phyloP scores from a whole-genome alignment of 2,888 invertebrate species.

The Chloromyia formosa region DNA sequence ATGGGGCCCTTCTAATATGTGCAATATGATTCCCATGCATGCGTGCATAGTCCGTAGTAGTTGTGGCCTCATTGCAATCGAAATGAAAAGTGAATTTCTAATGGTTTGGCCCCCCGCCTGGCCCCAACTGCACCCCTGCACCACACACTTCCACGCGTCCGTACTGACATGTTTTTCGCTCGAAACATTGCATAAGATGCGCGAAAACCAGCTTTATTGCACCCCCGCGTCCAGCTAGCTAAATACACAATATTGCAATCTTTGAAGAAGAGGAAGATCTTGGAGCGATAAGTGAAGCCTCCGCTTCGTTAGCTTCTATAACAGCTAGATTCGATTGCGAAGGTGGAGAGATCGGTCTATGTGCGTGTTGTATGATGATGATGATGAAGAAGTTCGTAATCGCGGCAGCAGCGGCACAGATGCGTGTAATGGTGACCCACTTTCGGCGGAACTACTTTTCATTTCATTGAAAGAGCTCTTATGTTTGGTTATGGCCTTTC shows the following conservation, averaged over 20 bases:
- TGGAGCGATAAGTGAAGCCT: conserved; percentile 28
- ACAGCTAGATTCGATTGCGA: conserved; percentile 3
- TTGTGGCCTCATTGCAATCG: conserved; percentile 34
- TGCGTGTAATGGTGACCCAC: conserved; percentile 40
- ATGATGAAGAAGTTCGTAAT: conserved; percentile 29
- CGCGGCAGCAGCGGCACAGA: conserved; percentile 10
- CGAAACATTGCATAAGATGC: conserved; percentile 5
- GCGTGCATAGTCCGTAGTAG: not conserved
- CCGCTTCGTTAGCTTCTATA: not conserved
- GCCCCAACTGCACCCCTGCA: not conserved
- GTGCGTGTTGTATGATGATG: conserved; percentile 15
- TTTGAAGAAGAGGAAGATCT: conserved; percentile 25
- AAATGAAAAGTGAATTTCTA: conserved; percentile 42
- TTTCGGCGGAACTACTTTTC: conserved; percentile 29
- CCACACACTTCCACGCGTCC: not conserved
- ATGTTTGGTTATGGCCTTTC: not conserved
- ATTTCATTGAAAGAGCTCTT: conserved; percentile 35
- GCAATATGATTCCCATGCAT: conserved; percentile 22
- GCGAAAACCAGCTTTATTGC: conserved; percentile 5
- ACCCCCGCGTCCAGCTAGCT: conserved; percentile 9
- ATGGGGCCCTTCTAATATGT: conserved; percentile 23
- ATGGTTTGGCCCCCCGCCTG: conserved; percentile 9
- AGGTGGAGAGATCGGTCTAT: conserved; percentile 31
- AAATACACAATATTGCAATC: not conserved
- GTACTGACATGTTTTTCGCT: not conserved